Evolutionary conservation across 2,888 invertebrate species (phyloP).

Genomic region (Aspidapion aeneum): DNA sequence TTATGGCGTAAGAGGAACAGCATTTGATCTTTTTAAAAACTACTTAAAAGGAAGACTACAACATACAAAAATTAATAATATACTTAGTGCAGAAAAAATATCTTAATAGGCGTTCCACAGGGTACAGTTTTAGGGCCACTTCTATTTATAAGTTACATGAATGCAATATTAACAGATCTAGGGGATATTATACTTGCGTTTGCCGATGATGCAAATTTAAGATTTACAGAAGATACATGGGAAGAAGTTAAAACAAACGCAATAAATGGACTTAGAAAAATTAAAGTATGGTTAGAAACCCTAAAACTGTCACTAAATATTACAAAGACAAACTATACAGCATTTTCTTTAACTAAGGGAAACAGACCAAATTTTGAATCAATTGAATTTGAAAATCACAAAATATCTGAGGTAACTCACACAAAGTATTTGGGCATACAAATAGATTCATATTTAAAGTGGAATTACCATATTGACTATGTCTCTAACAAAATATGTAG

Average conservation of each 20-base stretch:
- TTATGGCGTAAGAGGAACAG: not conserved
- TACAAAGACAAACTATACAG: not conserved
- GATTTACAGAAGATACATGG: not conserved
- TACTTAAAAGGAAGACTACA: not conserved
- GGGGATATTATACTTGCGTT: not conserved
- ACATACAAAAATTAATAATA: not conserved
- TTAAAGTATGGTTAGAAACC: not conserved
- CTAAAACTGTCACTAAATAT: not conserved
- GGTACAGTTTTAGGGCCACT: not conserved
- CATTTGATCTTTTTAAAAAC: not conserved
- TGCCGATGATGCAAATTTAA: not conserved
- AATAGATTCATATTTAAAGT: not conserved
- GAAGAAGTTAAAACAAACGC: not conserved
- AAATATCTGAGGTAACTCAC: not conserved
- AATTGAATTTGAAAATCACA: not conserved
- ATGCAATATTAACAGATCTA: not conserved
- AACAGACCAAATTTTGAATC: not conserved
- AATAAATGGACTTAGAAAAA: not conserved
- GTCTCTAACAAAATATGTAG: not conserved
- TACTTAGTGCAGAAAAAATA: not conserved
- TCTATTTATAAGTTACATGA: not conserved
- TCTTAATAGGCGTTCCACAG: not conserved
- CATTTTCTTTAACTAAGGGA: not conserved
- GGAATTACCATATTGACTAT: not conserved
- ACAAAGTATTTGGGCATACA: not conserved